Evolutionary conservation across 2,888 invertebrate species (phyloP), one percentile per base, ranked within the genome.

Genomic region (Minunthozetes semirufus): DNA sequence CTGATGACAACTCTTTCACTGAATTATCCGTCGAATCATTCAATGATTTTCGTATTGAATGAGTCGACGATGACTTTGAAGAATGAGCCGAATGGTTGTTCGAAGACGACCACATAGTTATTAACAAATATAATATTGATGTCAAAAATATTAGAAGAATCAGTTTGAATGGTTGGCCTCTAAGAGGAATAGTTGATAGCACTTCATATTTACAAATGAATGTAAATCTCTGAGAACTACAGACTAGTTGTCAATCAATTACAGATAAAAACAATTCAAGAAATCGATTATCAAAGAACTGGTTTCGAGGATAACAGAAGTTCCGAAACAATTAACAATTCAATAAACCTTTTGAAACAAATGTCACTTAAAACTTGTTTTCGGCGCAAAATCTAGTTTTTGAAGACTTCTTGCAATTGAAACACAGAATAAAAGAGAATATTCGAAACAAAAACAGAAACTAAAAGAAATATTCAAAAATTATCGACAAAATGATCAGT

Each of bases 321-420:
- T 56, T 48, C 48, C 48, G 48, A 48, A 48, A 25, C 56, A 56
- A 6, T 53, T 17, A 19, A 53, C 19, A 19, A n/a, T 25, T 56
- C 25, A 56, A 53, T 53, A 53, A 56, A 53, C n/a, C 25, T 56
- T 56, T 22, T 25, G 25, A 25, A 53, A 53, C n/a, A 3, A 19
- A 53, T 61, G 27, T 27, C 19, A 61, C 13, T 61, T 29, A 8
- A 19, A 9, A 56, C 25, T 17, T 1, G 17, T 63, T 63, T 63
- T 38, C 63, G 63, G 38, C 63, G 63, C 63, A 63, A 63, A 63
- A 63, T 33, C 63, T 8, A 27, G n/a, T 63, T 63, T 63, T 63
- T 33, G 15, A 3, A 63, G 11, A n/a, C 22, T n/a, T 33, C 17
- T 63, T n/a, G 17, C n/a, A 6, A 13, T 59, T 6, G 9, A 33